Base-by-base conservation (phyloP, 2,113 vertebrate species). In the Gorsachius goisagi region DNA sequence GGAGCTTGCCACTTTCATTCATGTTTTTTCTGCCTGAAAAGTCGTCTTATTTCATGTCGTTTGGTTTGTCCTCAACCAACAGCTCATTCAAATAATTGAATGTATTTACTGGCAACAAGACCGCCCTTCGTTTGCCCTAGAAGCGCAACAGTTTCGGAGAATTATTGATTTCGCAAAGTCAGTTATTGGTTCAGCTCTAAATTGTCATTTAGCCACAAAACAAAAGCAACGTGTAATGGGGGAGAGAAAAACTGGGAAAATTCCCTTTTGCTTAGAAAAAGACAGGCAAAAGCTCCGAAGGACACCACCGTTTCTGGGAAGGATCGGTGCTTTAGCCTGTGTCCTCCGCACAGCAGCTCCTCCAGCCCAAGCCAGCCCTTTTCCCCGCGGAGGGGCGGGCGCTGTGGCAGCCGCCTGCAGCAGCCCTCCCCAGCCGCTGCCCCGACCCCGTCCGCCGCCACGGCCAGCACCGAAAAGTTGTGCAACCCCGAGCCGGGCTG, bases 1-100 rank as follows among this genome's bases (percentile, higher is more conserved):
- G 6, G 32, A 69, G 78, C 59, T 21, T 32, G 30, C 23, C 41
- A 58, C 50, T 79, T 69, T 13, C 53, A 41, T 19, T 26, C 47
- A 24, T 4, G n/a, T 11, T 28, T 33, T 76, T 19, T 15, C 47
- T 13, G 14, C 45, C 35, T 39, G 14, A 66, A 32, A 79, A 85
- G 20, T 8, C 22, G 1, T 6, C 32, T 21, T 16, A 1, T 33
- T 49, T 58, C 0, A 3, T 47, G 50, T 24, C 0, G 0, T 27
- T 67, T 12, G 11, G 2, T 24, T 24, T 76, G 32, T 53, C 55
- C 47, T 47, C 50, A 18, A 50, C 45, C 16, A 44, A 8, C 62
- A 58, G 66, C 39, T 64, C 21, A 1, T 33, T 56, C 58, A 22
- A 55, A 56, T 3, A 7, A 17, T 0, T 3, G 12, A 17, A 55